Evolutionary conservation across 92 coral and sea anemone genomes (phyloP).

Genomic region (Epizoanthus ramosus): DNA sequence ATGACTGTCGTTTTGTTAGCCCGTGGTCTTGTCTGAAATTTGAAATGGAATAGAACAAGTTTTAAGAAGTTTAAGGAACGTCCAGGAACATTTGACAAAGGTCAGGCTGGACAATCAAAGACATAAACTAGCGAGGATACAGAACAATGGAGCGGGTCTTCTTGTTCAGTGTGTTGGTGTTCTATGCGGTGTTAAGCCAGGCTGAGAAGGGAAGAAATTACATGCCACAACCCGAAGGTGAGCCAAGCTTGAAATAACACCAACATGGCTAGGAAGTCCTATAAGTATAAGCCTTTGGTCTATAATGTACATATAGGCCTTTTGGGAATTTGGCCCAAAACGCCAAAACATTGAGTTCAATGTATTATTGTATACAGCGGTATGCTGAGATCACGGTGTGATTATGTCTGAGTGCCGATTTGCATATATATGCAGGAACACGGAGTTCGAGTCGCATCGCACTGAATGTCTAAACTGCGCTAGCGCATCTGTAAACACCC

Average conservation of each 20-base stretch:
- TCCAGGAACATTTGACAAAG: background rate
- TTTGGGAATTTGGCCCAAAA: background rate
- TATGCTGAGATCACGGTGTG: no score
- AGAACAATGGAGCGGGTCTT: background rate
- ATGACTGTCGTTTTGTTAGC: no score
- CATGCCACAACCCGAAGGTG: conserved; percentile 44
- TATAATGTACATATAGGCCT: background rate
- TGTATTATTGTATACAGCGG: no score
- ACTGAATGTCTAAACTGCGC: no score
- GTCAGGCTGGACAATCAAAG: background rate
- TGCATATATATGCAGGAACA: no score
- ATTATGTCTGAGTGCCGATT: no score
- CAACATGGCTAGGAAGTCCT: background rate
- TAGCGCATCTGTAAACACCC: no score
- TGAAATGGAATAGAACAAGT: background rate
- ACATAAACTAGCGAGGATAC: background rate
- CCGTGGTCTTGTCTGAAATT: background rate
- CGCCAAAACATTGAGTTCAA: background rate
- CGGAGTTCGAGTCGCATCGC: no score
- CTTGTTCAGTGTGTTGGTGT: background rate
- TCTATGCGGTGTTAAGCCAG: background rate
- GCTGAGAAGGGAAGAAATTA: conserved; percentile 8
- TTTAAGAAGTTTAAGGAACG: background rate
- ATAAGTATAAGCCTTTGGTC: background rate
- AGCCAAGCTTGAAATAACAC: background rate